Evolutionary conservation across 2,888 invertebrate species (phyloP), one percentile per base, ranked within the genome.

Genomic region (Cyclophora punctaria): DNA sequence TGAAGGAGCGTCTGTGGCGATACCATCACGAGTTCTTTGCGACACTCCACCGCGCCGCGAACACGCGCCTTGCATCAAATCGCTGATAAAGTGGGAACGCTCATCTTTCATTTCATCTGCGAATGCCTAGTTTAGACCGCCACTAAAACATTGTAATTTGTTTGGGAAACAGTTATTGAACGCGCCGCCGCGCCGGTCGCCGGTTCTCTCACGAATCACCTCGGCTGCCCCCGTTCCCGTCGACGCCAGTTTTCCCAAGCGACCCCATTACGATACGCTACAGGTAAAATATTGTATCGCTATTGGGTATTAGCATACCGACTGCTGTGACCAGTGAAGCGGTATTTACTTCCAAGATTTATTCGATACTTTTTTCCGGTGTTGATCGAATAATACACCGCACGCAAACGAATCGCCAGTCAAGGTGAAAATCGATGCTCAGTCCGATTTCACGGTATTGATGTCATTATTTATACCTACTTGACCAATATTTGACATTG

Each of bases 31-130:
- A 55, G 55, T 67, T 72, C 80, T 82, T 83, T 82, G 79, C 75
- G 59, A 78, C 78, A 73, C 71, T 69, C 77, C 73, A 72, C 71
- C 69, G 71, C 73, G 69, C 69, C 73, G 71, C 75, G 76, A 75
- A 75, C 80, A 72, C 78, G 76, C 74, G 78, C 75, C 79, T 75
- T 71, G 61, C 79, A 80, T 85, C 82, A 78, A 73, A 79, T 72
- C 67, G 64, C 70, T 74, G 86, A 87, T 86, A 83, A 80, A 73
- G 69, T 69, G 64, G 62, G 57, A 64, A 62, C 63, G 62, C 60
- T 67, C 78, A 80, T 83, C 80, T 83, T 70, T 71, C 68, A 78
- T 80, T 81, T 78, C 81, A 82, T 80, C 79, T 76, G 67, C 71
- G 70, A 67, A 64, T 60, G 57, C 54, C 59, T 57, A 59, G 60